Conservation (phyloP, 2,888 invertebrate species). For the Carabus problematicus region DNA sequence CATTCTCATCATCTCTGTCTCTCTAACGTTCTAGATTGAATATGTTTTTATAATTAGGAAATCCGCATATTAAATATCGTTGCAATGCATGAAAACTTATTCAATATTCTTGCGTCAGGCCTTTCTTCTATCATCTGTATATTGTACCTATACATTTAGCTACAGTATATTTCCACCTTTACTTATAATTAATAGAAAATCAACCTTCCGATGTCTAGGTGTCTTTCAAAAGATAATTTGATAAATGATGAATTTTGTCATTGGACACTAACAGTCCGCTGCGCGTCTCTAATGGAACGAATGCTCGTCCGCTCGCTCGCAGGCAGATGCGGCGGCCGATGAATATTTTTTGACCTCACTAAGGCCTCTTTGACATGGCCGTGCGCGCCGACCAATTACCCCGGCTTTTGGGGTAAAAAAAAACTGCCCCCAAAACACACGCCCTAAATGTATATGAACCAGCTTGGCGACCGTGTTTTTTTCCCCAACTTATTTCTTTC, state of each 20-base stretch:
- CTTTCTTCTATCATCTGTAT: neutral
- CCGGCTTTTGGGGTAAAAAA: conserved; percentile 28
- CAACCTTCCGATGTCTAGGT: too few relatives aligned
- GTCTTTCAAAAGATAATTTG: too few relatives aligned
- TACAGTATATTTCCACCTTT: too few relatives aligned
- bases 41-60: conserved; percentile 40
- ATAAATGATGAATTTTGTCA: conserved; percentile 35
- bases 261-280: conserved; percentile 22
- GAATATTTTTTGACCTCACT: conserved; percentile 31
- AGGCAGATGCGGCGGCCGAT: conserved; percentile 29
- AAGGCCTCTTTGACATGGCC: conserved; percentile 54
- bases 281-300: conserved; percentile 40
- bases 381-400: conserved; percentile 58
- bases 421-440: conserved; percentile 30
- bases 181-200: too few relatives aligned
- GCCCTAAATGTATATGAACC: conserved; percentile 37
- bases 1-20: neutral
- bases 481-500: neutral
- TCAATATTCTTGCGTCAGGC: neutral
- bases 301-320: conserved; percentile 8
- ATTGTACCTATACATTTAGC: neutral
- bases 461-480: conserved; percentile 15
- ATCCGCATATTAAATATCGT: conserved; percentile 9
- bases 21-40: conserved; percentile 35
- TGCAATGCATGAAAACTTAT: neutral